A percentile compares a stretch with the other conserved stretches of the same genome.
Conservation (phyloP, 1,140 invertebrate species). For the Temnothorax nylanderi region DNA sequence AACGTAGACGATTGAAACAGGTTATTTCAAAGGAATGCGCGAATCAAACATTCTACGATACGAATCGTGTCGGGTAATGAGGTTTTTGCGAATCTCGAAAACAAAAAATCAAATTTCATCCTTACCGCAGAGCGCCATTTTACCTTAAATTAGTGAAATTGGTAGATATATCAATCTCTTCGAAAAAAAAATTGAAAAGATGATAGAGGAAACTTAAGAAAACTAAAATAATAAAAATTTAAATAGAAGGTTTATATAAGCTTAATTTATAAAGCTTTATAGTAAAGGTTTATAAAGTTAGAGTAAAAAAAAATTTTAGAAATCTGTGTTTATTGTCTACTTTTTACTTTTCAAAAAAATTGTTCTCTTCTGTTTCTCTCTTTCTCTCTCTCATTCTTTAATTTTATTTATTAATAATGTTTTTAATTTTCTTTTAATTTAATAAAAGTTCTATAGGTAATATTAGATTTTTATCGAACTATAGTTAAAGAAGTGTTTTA, state of each 20-base stretch:
- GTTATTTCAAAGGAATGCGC: slow-evolving; percentile 33
- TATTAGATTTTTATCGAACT: not conserved
- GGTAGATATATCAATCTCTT: not conserved
- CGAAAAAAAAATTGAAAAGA: not conserved
- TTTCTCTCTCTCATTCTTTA: not conserved
- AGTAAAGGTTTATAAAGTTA: too few relatives aligned
- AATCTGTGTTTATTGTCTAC: not conserved
- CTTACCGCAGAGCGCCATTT: not conserved
- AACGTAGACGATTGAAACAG: slow-evolving; percentile 36
- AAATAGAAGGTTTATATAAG: not conserved
- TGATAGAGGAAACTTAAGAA: not conserved
- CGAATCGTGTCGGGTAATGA: not conserved
- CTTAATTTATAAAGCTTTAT: not conserved
- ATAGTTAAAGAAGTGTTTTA: not conserved
- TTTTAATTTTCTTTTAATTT: not conserved
- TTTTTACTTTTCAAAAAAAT: not conserved
- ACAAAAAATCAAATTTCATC: not conserved
- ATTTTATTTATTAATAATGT: not conserved
- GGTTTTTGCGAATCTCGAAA: not conserved
- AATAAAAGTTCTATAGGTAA: not conserved
- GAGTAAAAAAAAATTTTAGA: not conserved
- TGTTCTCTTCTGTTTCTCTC: not conserved
- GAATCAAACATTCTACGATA: slow-evolving; percentile 16
- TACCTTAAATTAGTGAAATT: slow-evolving; percentile 5
- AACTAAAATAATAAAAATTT: not conserved